Evolutionary conservation across 2,797 vertebrate species (phyloP), one percentile per base, ranked within the genome.

Genomic region (Enteromius mattozi): DNA sequence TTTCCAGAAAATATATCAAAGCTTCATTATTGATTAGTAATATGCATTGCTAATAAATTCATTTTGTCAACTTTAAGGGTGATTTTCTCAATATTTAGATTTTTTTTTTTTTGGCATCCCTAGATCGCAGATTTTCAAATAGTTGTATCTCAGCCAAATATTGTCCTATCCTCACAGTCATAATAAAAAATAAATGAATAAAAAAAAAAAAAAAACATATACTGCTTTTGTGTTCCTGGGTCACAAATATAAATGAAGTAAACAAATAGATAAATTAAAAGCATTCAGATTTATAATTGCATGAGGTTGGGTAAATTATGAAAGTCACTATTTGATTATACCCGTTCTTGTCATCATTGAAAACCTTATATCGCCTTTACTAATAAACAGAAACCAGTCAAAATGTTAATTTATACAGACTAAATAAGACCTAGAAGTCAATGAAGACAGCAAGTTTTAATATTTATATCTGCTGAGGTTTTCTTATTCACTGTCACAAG

Each of bases 381-480:
- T 37, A 24, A 33, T 19, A 35, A 33, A 61, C 40, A 37, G 47
- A 74, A 47, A 49, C 70, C 17, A 65, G 45, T 51, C 40, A n/a
- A 61, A 70, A 63, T 35, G 17, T 81, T 59, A 6, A 47, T 74
- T 30, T 63, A 5, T 42, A 35, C 56, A 35, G 54, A 19, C 19
- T 30, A 16, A n/a, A 33, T 21, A 37, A 49, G 42, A 8, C 27
- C 54, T 12, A 61, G 4, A 16, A 63, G 56, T 75, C 42, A 65
- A 37, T 37, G 49, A 51, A 74, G 42, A 82, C 10, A 21, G 63
- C 68, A 27, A 51, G 27, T 85, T 90, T 90, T 89, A 82, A 87
- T 90, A 92, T 93, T 90, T 87, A 89, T 90, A 86, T 92, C 86
- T 54, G 1, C 37, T 42, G 8, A 85, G 87, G 90, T 90, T 90